These are phyloP conservation scores for Ammospiza caudacuta DNA, from an alignment of 2,113 vertebrate genomes.

Conservation along the genomic window DNA sequence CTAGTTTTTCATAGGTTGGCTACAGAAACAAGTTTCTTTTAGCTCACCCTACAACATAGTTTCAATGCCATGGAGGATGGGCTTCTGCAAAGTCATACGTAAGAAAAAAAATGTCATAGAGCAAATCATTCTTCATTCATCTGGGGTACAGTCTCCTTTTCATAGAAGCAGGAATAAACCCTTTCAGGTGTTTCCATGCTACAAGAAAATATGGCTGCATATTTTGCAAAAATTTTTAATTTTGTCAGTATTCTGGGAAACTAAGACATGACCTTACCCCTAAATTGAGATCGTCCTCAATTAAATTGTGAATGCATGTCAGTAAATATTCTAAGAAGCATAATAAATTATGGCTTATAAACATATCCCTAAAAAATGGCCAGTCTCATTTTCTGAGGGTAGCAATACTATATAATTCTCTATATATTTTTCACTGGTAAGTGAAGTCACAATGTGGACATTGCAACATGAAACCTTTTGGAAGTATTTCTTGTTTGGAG, in stretches of 20 bases:
- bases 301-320: neutral
- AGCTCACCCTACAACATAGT: neutral
- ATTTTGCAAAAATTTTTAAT: neutral
- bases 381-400: neutral
- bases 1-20: neutral
- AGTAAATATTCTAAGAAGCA: neutral
- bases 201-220: neutral
- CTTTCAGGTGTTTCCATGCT: neutral
- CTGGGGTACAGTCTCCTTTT: neutral
- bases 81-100: neutral
- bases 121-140: neutral
- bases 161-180: neutral
- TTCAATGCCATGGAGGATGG: neutral
- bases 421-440: neutral
- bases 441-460: neutral
- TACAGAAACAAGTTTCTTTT: neutral
- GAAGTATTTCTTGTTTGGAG: neutral
- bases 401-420: neutral
- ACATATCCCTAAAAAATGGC: neutral
- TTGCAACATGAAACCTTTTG: neutral
- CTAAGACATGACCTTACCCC: neutral
- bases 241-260: neutral
- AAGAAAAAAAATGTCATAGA: neutral
- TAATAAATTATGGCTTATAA: neutral
- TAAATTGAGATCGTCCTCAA: neutral